Evolutionary conservation across 2,113 vertebrate species (phyloP).

Genomic region (human): DNA sequence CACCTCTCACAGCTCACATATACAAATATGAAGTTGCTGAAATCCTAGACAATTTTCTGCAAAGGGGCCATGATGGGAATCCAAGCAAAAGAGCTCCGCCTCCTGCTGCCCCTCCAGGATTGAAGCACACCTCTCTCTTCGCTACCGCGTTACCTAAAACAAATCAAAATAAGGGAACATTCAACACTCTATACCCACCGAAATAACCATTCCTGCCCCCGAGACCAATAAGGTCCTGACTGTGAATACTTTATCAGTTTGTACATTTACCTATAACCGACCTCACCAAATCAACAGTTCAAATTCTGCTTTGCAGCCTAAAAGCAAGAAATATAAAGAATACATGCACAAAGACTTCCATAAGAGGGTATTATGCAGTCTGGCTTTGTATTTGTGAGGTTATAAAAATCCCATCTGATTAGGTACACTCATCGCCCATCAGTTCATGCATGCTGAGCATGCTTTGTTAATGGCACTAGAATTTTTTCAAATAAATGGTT

Average conservation of each 20-base stretch:
- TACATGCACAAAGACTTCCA: neutral
- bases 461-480: neutral
- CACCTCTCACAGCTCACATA: neutral
- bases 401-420: neutral
- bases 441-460: neutral
- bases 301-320: neutral
- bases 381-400: neutral
- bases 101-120: neutral
- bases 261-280: neutral
- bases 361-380: too few relatives aligned
- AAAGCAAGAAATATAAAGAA: too few relatives aligned
- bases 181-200: neutral
- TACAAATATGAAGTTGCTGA: conserved; percentile 8
- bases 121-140: conserved; percentile 70
- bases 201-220: neutral
- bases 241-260: neutral
- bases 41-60: conserved; percentile 40
- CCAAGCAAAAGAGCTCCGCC: conserved; percentile 18
- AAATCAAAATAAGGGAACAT: conserved; percentile 57
- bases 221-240: rapidly evolving
- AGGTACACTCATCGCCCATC: neutral
- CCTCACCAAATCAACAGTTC: neutral
- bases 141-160: conserved; percentile 97
- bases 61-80: conserved; percentile 50
- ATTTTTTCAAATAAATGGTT: neutral